Base-by-base conservation (phyloP, 1,140 invertebrate species). In the Dendroctonus ponderosae region DNA sequence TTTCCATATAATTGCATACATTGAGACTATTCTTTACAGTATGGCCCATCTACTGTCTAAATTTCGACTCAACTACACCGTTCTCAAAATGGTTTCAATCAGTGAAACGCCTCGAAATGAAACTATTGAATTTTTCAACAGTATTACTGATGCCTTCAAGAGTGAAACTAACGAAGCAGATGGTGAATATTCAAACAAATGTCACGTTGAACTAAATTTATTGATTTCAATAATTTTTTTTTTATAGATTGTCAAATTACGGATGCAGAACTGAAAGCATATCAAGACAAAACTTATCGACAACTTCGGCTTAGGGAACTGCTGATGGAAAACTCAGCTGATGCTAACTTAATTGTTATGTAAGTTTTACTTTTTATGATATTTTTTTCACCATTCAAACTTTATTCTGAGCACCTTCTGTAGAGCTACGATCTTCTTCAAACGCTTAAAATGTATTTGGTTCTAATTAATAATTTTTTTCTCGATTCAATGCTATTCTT, bases 1-100 rank as follows among this genome's bases (percentile, higher is more conserved):
- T 26, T 26, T 26, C 26, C 26, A 26, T 26, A 2, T 26, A 26
- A 1, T 2, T 26, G 26, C 26, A 26, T 26, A 26, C 26, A 26
- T 26, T 26, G 1, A 3, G 26, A 1, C 3, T 46, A 2, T 11
- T 7, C 74, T 69, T 83, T 83, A 42, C 78, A 97, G 94, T 77
- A 95, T 99, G 92, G 91, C 93, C 5, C 91, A 92, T 73, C 84
- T 98, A 41, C 82, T 98, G 70, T 86, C 87, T 0, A 97, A 97
- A 79, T 97, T 98, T 81, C 86, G 96, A 40, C 95, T 98, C 68
- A 91, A 96, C 77, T 96, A 93, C 77, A 90, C 90, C 3, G 91
- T 93, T 74, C 82, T 98, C 51, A 91, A 89, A 56, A 94, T 98
- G 84, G 87, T 98, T 39, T 90, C 92, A 59, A 89, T 93, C 41